Evolutionary conservation across 2,797 vertebrate genomes (phyloP).

Genomic region (Myotis findleyi): DNA sequence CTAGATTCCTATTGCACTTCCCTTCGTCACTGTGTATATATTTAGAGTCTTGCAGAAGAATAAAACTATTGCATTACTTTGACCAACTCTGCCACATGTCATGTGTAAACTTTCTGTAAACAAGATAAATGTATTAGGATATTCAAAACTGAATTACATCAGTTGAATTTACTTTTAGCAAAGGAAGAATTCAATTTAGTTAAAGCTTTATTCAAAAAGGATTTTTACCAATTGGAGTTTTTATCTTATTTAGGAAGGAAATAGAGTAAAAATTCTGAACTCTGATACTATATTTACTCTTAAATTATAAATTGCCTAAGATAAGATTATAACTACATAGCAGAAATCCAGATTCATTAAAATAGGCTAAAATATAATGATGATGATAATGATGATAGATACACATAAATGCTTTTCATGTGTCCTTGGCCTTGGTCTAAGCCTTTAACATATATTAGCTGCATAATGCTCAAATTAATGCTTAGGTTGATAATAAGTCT

Average conservation of each 20-base stretch:
- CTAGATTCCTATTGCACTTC: conserved; percentile 65
- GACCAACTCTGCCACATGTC: conserved; percentile 31
- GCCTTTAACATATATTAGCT: background rate
- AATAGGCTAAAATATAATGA: background rate
- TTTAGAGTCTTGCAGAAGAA: conserved; percentile 63
- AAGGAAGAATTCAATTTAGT: conserved; percentile 55
- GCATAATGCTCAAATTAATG: background rate
- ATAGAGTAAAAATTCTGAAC: conserved; percentile 24
- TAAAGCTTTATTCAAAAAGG: conserved; percentile 48
- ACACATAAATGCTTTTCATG: background rate
- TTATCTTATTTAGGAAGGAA: conserved; percentile 49
- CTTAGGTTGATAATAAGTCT: background rate
- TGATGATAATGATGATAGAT: background rate
- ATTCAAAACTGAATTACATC: conserved; percentile 50
- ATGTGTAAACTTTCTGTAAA: conserved; percentile 66
- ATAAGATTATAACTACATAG: background rate
- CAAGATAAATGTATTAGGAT: conserved; percentile 61
- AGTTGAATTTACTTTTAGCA: conserved; percentile 22
- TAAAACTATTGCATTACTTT: conserved; percentile 1
- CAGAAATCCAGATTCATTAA: background rate
- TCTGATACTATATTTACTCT: background rate
- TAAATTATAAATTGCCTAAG: background rate
- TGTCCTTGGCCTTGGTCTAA: background rate
- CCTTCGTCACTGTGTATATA: conserved; percentile 45
- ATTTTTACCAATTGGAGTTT: conserved; percentile 58